phyloP scores from a whole-genome alignment of 2,797 vertebrate species.

The Tragopan temminckii region DNA sequence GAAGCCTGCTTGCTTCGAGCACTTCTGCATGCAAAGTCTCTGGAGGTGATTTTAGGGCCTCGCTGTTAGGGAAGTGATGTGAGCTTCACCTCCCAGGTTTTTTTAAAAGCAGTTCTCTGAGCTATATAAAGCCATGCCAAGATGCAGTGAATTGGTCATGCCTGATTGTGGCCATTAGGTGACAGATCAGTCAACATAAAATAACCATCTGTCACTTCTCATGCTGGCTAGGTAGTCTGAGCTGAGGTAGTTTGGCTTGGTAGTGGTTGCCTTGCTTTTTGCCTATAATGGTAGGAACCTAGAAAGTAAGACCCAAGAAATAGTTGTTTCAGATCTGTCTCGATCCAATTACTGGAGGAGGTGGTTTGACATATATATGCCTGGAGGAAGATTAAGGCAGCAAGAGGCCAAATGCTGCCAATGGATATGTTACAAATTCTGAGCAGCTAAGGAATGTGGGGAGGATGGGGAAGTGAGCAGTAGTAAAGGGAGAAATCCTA shows the following conservation, averaged over 20 bases:
- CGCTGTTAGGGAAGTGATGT: background rate
- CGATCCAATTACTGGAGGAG: too few relatives aligned
- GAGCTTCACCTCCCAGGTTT: background rate
- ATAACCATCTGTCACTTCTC: background rate
- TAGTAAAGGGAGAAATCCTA: too few relatives aligned
- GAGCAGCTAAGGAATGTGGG: too few relatives aligned
- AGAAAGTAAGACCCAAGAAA: background rate
- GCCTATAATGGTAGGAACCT: background rate
- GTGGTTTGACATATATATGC: too few relatives aligned
- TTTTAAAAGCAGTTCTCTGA: background rate
- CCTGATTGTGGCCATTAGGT: background rate
- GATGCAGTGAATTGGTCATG: background rate
- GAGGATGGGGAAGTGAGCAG: too few relatives aligned
- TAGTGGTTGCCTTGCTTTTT: rapidly evolving
- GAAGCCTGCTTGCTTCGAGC: background rate
- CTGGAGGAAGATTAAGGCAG: too few relatives aligned
- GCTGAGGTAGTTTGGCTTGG: background rate
- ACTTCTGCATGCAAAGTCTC: background rate
- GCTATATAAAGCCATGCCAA: rapidly evolving
- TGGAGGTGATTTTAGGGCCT: background rate
- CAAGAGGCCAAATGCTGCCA: too few relatives aligned
- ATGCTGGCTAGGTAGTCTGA: background rate
- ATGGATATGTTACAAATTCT: too few relatives aligned
- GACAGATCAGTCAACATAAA: background rate
- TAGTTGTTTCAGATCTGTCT: background rate